Evolutionary conservation across 2,888 invertebrate genomes (phyloP), one percentile per base, ranked within the genome.

Genomic region (Calameuta filiformis): DNA sequence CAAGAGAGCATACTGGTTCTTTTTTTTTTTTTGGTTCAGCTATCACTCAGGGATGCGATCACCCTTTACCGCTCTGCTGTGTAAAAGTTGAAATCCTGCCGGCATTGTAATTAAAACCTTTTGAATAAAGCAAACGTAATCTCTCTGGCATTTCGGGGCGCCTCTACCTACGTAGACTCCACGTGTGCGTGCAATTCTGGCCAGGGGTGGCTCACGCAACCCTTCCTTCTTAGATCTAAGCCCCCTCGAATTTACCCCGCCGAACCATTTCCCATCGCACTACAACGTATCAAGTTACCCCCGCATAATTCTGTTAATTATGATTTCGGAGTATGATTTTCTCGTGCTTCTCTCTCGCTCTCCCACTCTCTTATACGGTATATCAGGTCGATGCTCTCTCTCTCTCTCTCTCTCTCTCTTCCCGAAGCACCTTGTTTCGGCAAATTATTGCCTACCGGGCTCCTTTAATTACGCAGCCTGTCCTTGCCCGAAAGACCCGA

Each of bases 251-350:
- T 81, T 81, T 80, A 75, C 81, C 76, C 69, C 77, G 78, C 77
- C 78, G 74, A 75, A 81, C 78, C 77, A 80, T 75, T 76, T 76
- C 81, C 84, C 79, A 83, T 84, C 81, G 82, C 79, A 80, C 83
- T 81, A 79, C 76, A 88, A 87, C 86, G 87, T 91, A 91, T 91
- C 90, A 85, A 86, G 91, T 91, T 91, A 89, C 91, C 85, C 80
- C 77, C 79, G 83, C 86, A 90, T 91, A 91, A 91, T 91, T 91
- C 90, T 86, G 90, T 91, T 91, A 91, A 91, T 91, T 90, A 91
- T 89, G 86, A 90, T 91, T 91, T 88, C 86, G 85, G 84, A 86
- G 85, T 86, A 89, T 87, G 87, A 89, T 90, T 90, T 87, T 87
- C 82, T 82, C 83, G 80, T 75, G 75, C 69, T 80, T 75, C 56